Evolutionary conservation across 2,888 invertebrate genomes (phyloP).

Genomic region (Diplolepis rosae): DNA sequence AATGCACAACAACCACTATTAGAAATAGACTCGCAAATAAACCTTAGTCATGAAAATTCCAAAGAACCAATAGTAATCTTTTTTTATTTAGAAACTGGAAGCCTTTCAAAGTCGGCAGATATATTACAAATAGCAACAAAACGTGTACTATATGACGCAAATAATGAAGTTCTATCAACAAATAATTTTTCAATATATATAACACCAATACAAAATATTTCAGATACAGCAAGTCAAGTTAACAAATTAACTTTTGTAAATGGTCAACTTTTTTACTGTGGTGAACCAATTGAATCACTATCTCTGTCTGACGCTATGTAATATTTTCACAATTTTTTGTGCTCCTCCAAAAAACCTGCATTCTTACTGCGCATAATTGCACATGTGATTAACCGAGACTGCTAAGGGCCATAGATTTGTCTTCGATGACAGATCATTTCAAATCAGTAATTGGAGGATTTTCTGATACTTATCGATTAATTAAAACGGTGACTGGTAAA

Average conservation of each 20-base stretch:
- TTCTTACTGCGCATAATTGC: conserved; percentile 37
- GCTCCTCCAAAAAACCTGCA: background rate
- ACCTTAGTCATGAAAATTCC: too few relatives aligned
- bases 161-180: too few relatives aligned
- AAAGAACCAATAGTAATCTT: too few relatives aligned
- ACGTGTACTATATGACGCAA: too few relatives aligned
- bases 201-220: conserved; percentile 27
- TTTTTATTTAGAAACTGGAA: too few relatives aligned
- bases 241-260: conserved; percentile 16
- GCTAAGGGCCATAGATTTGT: conserved; percentile 17
- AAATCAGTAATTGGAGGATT: conserved; percentile 30
- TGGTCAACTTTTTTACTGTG: conserved; percentile 28
- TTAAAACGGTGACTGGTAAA: conserved; percentile 19
- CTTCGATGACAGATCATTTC: conserved; percentile 2
- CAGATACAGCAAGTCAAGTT: conserved; percentile 7
- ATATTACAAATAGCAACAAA: too few relatives aligned
- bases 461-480: conserved; percentile 20
- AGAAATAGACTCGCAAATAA: too few relatives aligned
- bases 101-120: too few relatives aligned
- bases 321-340: conserved; percentile 31
- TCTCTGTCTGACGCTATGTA: conserved; percentile 18
- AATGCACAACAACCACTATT: too few relatives aligned
- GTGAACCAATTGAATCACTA: conserved; percentile 8
- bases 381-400: conserved; percentile 31
- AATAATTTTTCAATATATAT: conserved; percentile 26